A percentile compares a stretch with the other conserved stretches of the same genome.
phyloP scores from a whole-genome alignment of 2,888 invertebrate species.

The Aproaerema taeniolella region DNA sequence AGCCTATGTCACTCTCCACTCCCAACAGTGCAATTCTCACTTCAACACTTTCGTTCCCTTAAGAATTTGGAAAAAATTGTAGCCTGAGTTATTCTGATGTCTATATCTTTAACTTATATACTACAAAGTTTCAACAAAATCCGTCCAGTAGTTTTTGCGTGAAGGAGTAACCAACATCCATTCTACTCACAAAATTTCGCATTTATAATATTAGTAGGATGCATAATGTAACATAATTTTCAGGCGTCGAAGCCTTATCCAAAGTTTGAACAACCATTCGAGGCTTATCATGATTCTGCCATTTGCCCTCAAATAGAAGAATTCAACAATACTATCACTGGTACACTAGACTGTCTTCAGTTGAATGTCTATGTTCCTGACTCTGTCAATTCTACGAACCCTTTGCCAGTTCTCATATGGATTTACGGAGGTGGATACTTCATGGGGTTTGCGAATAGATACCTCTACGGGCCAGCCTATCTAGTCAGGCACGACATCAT shows the following conservation, averaged over 20 bases:
- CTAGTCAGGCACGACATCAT: constrained; percentile 43
- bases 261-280: constrained; percentile 28
- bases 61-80: too few species aligned
- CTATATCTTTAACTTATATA: too few species aligned
- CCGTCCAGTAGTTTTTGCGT: too few species aligned
- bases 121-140: too few species aligned
- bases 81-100: too few species aligned
- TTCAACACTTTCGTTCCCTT: too few species aligned
- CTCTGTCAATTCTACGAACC: constrained; percentile 27
- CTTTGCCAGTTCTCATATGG: constrained; percentile 41
- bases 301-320: constrained; percentile 18
- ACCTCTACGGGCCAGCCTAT: constrained; percentile 32
- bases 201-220: too few species aligned
- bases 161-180: too few species aligned
- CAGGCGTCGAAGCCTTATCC: constrained; percentile 34
- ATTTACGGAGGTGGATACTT: constrained; percentile 40
- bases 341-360: constrained; percentile 37
- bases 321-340: constrained; percentile 19
- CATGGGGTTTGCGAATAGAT: constrained; percentile 27
- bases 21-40: too few species aligned
- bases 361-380: constrained; percentile 41
- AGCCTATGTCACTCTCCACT: too few species aligned
- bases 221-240: constrained; percentile 4
- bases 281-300: constrained; percentile 25
- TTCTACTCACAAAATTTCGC: too few species aligned